Conservation (phyloP, 2,888 invertebrate genomes). For the Melieria crassipennis region DNA sequence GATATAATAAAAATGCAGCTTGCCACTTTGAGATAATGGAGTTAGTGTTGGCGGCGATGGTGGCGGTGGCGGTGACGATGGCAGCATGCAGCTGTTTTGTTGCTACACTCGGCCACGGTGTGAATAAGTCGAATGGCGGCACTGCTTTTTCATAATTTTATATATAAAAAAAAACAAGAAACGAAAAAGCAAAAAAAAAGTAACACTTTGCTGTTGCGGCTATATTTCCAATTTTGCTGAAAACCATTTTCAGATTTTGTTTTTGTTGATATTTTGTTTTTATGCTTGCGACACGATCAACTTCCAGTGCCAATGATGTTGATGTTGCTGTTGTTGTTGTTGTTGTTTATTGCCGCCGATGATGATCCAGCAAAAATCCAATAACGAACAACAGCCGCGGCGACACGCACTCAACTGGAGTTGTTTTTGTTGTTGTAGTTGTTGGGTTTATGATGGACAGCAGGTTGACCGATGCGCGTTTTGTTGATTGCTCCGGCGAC, state of each 20-base stretch:
- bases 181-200: slow-evolving; percentile 40
- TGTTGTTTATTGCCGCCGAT: slow-evolving; percentile 39
- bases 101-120: too few relatives aligned
- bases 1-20: slow-evolving; percentile 43
- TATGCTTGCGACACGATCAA: slow-evolving; percentile 22
- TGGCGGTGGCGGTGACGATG: not conserved
- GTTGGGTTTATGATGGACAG: slow-evolving; percentile 26
- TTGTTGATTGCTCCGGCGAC: slow-evolving; percentile 16
- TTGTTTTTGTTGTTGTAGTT: slow-evolving; percentile 2
- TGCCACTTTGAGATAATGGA: slow-evolving; percentile 45
- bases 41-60: slow-evolving; percentile 39
- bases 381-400: slow-evolving; percentile 37
- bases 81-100: not conserved
- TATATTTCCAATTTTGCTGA: slow-evolving; percentile 12
- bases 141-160: slow-evolving; percentile 5
- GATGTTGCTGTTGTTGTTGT: slow-evolving; percentile 13
- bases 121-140: too few relatives aligned
- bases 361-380: slow-evolving; percentile 48
- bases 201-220: not conserved
- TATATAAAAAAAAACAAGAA: slow-evolving; percentile 37
- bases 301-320: slow-evolving; percentile 18
- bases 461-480: slow-evolving; percentile 28
- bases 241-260: not conserved
- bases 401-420: slow-evolving; percentile 31
- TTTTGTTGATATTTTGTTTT: slow-evolving; percentile 18